Evolutionary conservation across 2,888 invertebrate species (phyloP).

Genomic region (Asteroscopus sphinx): DNA sequence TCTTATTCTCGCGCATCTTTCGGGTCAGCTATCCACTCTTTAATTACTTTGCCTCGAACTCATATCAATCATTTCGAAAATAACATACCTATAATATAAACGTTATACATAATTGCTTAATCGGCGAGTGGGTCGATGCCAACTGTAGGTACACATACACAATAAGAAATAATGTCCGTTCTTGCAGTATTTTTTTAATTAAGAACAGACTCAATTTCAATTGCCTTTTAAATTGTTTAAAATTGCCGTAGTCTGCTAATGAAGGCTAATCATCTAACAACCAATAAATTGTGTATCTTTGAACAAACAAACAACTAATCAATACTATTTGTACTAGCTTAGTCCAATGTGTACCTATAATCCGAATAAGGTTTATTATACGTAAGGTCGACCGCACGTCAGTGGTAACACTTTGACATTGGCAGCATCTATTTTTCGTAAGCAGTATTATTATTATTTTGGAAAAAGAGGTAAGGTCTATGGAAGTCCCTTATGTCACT

Average conservation of each 20-base stretch:
- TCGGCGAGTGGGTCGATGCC: constrained; percentile 59
- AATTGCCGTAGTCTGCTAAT: constrained; percentile 49
- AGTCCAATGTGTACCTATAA: too few relatives aligned
- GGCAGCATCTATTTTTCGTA: too few relatives aligned
- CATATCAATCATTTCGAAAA: constrained; percentile 45
- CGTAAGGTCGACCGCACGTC: too few relatives aligned
- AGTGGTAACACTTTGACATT: too few relatives aligned
- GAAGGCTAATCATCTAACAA: constrained; percentile 40
- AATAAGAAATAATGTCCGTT: constrained; percentile 61
- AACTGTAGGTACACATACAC: constrained; percentile 38
- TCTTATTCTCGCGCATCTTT: constrained; percentile 20
- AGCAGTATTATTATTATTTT: too few relatives aligned
- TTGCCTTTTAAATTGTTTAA: constrained; percentile 65
- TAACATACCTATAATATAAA: constrained; percentile 12
- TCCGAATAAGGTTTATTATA: too few relatives aligned
- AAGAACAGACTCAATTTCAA: constrained; percentile 64
- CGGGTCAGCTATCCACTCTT: constrained; percentile 16
- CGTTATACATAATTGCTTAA: constrained; percentile 58
- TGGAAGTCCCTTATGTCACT: too few relatives aligned
- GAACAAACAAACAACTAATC: constrained; percentile 16
- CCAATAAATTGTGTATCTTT: constrained; percentile 33
- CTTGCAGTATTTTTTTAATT: constrained; percentile 71
- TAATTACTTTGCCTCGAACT: constrained; percentile 41
- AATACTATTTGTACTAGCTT: too few relatives aligned
- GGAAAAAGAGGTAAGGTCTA: too few relatives aligned